phyloP scores from a whole-genome alignment of 1,140 invertebrate genomes.

The Neelides sp. region DNA sequence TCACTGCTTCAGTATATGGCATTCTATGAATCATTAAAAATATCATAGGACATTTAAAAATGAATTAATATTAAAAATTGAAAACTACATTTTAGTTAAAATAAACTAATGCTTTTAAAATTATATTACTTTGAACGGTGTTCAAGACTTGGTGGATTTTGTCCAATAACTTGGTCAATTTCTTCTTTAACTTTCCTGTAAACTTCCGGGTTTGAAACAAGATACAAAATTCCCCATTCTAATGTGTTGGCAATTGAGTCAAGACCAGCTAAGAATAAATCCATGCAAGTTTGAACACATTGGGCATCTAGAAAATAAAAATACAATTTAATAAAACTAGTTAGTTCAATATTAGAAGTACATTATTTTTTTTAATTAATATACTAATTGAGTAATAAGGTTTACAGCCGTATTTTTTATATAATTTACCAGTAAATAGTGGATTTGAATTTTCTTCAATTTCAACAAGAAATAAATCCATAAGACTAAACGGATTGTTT shows the following conservation, averaged over 20 bases:
- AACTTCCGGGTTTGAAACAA: conserved; percentile 10
- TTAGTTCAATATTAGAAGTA: too few species aligned
- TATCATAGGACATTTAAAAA: background rate
- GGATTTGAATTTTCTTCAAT: conserved; percentile 5
- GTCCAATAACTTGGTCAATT: conserved; percentile 12
- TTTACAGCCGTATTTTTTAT: too few species aligned
- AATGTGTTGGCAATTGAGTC: conserved; percentile 13
- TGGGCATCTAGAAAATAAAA: conserved; percentile 4
- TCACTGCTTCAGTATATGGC: conserved; percentile 12
- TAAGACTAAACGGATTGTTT: conserved; percentile 1
- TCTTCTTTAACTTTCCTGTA: conserved; percentile 11
- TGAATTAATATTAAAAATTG: too few species aligned
- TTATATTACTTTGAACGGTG: too few species aligned
- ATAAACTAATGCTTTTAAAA: too few species aligned
- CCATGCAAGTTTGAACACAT: conserved; percentile 16
- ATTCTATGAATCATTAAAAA: conserved; percentile 2
- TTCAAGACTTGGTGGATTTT: too few species aligned
- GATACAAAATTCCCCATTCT: conserved; percentile 11
- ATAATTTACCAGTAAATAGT: conserved; percentile 12
- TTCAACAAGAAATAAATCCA: conserved; percentile 12
- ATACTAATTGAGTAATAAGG: background rate
- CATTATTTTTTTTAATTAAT: too few species aligned
- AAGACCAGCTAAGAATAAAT: conserved; percentile 12
- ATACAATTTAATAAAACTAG: background rate
- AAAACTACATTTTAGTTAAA: too few species aligned